Conservation (phyloP, 2,888 invertebrate genomes). For the Coenonympha glycerion region DNA sequence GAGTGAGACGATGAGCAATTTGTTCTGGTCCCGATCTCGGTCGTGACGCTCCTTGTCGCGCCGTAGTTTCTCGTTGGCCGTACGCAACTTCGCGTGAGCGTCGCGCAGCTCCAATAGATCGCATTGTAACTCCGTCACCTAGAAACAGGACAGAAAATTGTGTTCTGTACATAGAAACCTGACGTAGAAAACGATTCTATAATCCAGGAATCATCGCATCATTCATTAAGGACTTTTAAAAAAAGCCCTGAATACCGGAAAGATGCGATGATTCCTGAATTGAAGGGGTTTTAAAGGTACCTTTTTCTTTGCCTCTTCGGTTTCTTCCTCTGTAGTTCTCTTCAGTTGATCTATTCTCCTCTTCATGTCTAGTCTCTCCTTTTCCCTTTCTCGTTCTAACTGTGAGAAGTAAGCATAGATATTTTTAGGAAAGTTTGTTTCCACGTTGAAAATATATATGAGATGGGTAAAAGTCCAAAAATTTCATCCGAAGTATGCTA, state of each 20-base stretch:
- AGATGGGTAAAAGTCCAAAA: too few relatives aligned
- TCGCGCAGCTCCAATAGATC: constrained; percentile 91
- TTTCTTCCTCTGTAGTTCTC: constrained; percentile 89
- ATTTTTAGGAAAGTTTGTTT: too few relatives aligned
- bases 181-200: too few relatives aligned
- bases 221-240: too few relatives aligned
- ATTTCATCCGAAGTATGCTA: too few relatives aligned
- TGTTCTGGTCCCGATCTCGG: constrained; percentile 82
- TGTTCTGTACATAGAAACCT: too few relatives aligned
- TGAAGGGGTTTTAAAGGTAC: too few relatives aligned
- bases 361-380: constrained; percentile 90
- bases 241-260: too few relatives aligned
- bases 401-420: constrained; percentile 39
- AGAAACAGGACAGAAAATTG: neutral
- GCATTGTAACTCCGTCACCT: constrained; percentile 85
- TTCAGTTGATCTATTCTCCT: constrained; percentile 89
- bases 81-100: constrained; percentile 92
- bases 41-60: constrained; percentile 91
- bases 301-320: constrained; percentile 91
- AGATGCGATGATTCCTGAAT: too few relatives aligned
- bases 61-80: constrained; percentile 91
- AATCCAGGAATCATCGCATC: neutral
- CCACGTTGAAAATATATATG: neutral
- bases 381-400: constrained; percentile 92
- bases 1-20: constrained; percentile 62